phyloP scores from a whole-genome alignment of 23 tunicate genomes.

The Ascidia mentula region DNA sequence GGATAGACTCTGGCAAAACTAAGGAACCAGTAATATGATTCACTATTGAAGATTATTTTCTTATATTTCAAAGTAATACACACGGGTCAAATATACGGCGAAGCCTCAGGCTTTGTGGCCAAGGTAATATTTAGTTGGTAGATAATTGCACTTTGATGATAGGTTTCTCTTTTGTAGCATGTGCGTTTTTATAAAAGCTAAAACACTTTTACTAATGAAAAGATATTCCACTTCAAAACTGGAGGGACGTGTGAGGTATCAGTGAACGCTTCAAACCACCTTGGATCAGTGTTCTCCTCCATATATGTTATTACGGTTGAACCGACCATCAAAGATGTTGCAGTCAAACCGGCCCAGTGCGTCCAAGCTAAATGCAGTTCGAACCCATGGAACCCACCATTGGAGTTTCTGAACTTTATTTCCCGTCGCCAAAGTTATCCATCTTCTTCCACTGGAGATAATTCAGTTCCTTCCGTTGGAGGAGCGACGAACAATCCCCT shows the following conservation, averaged over 20 bases:
- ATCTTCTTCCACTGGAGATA: neutral
- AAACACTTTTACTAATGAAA: too few relatives aligned
- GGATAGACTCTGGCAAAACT: too few relatives aligned
- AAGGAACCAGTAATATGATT: too few relatives aligned
- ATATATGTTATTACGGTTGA: constrained; percentile 18
- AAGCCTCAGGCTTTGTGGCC: too few relatives aligned
- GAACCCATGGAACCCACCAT: neutral
- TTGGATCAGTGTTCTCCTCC: neutral
- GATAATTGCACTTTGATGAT: too few relatives aligned
- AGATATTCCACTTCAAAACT: constrained; percentile 11
- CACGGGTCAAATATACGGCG: too few relatives aligned
- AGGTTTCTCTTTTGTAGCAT: too few relatives aligned
- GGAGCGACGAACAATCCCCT: neutral
- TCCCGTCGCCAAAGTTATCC: neutral
- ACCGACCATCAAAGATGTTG: constrained; percentile 21
- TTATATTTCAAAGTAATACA: too few relatives aligned
- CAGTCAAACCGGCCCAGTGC: neutral
- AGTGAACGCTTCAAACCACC: constrained; percentile 31
- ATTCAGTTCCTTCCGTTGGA: neutral
- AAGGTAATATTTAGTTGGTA: too few relatives aligned
- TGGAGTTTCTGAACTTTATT: neutral
- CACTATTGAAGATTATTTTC: too few relatives aligned
- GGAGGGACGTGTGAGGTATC: constrained; percentile 17
- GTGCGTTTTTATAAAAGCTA: too few relatives aligned
- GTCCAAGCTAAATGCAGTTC: neutral